Conservation (phyloP, 2,888 invertebrate genomes). For the Leptinotarsa juncta region DNA sequence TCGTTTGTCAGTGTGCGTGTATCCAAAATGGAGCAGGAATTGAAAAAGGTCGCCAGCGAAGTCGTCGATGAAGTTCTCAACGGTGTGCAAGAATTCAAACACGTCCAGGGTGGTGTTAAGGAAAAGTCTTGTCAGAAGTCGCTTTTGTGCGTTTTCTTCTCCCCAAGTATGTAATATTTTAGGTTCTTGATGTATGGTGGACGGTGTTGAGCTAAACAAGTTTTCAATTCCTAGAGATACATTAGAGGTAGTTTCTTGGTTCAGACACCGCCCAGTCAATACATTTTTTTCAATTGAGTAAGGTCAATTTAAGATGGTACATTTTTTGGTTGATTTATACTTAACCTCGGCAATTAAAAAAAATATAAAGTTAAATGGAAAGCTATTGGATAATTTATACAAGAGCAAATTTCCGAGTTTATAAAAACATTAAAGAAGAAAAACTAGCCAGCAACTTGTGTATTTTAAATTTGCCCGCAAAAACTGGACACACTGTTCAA, state of each 20-base stretch:
- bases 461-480: too few relatives aligned
- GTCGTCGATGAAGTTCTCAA: slow-evolving; percentile 62
- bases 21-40: slow-evolving; percentile 51
- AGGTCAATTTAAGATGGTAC: too few relatives aligned
- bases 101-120: slow-evolving; percentile 45
- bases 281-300: too few relatives aligned
- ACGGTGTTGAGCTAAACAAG: neutral
- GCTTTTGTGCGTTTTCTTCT: slow-evolving; percentile 67
- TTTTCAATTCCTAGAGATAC: neutral
- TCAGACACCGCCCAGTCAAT: neutral
- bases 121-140: slow-evolving; percentile 58
- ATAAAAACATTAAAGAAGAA: too few relatives aligned
- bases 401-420: too few relatives aligned
- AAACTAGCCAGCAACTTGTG: too few relatives aligned
- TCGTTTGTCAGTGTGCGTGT: slow-evolving; percentile 25
- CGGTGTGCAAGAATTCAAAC: slow-evolving; percentile 56
- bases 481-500: too few relatives aligned
- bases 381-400: too few relatives aligned
- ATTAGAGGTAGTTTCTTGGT: neutral
- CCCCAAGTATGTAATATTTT: slow-evolving; percentile 65
- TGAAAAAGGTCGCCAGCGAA: slow-evolving; percentile 58
- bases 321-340: too few relatives aligned
- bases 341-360: too few relatives aligned
- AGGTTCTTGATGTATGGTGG: slow-evolving; percentile 7
- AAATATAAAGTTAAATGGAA: too few relatives aligned